Evolutionary conservation across 2,888 invertebrate genomes (phyloP).

Genomic region (Ophion costatus): DNA sequence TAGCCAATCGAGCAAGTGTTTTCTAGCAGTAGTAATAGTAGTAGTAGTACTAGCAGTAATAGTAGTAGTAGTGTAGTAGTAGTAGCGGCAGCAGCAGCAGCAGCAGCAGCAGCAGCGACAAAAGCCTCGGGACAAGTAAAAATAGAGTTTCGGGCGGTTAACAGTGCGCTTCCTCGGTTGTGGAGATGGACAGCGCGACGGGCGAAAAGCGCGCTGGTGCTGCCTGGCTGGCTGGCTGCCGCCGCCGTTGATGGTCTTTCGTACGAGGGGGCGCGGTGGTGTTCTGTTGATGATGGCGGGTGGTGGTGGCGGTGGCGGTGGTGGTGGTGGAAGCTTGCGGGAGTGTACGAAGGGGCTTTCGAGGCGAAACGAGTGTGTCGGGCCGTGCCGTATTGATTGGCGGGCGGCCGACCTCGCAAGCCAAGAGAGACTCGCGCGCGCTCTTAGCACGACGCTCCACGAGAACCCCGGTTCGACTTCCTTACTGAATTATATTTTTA

Average conservation of each 20-base stretch:
- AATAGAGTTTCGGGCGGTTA: slow-evolving; percentile 67
- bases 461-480: slow-evolving; percentile 40
- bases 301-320: slow-evolving; percentile 34
- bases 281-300: slow-evolving; percentile 45
- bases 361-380: slow-evolving; percentile 69
- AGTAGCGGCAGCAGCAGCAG: slow-evolving; percentile 13
- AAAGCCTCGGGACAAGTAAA: slow-evolving; percentile 63
- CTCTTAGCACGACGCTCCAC: slow-evolving; percentile 35
- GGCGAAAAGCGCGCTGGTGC: slow-evolving; percentile 68
- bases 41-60: neutral
- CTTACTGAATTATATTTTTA: slow-evolving; percentile 39
- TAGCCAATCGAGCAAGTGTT: neutral
- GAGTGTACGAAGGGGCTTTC: slow-evolving; percentile 65
- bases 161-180: slow-evolving; percentile 51
- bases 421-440: slow-evolving; percentile 56
- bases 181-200: slow-evolving; percentile 60
- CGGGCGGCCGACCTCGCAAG: slow-evolving; percentile 71
- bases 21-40: neutral
- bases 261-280: slow-evolving; percentile 63
- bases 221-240: slow-evolving; percentile 76
- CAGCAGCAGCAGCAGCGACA: slow-evolving; percentile 11
- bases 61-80: too few species aligned
- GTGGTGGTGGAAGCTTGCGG: slow-evolving; percentile 68
- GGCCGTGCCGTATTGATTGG: slow-evolving; percentile 73
- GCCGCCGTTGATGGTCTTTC: slow-evolving; percentile 66